These are phyloP conservation scores for Spicauda simplicius DNA, from an alignment of 2,888 invertebrate species.

Conservation along the genomic window DNA sequence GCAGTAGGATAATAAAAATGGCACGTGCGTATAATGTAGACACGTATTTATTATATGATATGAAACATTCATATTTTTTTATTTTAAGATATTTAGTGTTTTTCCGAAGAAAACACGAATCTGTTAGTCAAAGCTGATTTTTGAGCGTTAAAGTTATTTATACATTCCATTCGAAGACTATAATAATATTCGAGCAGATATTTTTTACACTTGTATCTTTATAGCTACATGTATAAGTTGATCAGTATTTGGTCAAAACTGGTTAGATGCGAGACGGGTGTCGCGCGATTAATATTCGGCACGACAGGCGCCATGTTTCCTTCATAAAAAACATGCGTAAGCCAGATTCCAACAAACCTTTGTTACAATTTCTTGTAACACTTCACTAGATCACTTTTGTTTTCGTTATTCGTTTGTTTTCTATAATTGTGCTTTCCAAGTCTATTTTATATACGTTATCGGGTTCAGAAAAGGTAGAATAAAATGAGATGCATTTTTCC, in stretches of 20 bases:
- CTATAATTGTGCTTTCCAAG: too few relatives aligned
- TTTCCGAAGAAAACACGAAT: constrained; percentile 2
- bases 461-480: too few relatives aligned
- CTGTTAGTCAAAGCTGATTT: background rate
- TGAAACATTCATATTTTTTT: background rate
- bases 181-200: constrained; percentile 9
- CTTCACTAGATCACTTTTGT: constrained; percentile 13
- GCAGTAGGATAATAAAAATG: background rate
- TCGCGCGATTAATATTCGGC: constrained; percentile 32
- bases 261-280: constrained; percentile 33
- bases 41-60: background rate
- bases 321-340: constrained; percentile 30
- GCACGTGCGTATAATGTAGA: background rate
- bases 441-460: too few relatives aligned
- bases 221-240: constrained; percentile 25
- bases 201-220: constrained; percentile 19
- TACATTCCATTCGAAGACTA: background rate
- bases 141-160: background rate
- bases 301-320: constrained; percentile 35
- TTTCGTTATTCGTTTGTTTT: constrained; percentile 11
- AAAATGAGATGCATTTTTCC: too few relatives aligned
- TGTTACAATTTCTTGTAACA: constrained; percentile 19
- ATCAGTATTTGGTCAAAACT: constrained; percentile 29
- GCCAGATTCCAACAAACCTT: constrained; percentile 18
- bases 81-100: background rate